phyloP scores from a whole-genome alignment of 2,797 vertebrate species.

The Sebastes dallii region DNA sequence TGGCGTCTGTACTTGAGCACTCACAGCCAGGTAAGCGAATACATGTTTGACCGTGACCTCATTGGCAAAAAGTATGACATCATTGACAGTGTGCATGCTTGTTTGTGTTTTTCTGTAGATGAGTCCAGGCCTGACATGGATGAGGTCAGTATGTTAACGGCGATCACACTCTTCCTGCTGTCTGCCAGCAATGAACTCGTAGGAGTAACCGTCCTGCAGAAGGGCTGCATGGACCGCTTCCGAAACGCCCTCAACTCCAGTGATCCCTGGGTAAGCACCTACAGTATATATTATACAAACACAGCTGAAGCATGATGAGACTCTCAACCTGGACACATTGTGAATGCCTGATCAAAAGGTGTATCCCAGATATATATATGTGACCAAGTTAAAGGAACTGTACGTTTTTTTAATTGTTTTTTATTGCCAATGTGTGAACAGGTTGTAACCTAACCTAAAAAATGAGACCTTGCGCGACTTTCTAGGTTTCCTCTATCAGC shows the following conservation, averaged over 20 bases:
- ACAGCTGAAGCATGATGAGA: neutral
- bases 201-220: conserved; percentile 92
- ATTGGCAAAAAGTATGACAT: neutral
- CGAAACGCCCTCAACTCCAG: conserved; percentile 90
- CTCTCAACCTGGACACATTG: neutral
- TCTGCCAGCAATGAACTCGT: conserved; percentile 92
- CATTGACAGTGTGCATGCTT: neutral
- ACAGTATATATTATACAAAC: neutral
- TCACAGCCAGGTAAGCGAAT: conserved; percentile 88
- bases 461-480: no score
- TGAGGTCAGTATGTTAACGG: conserved; percentile 94
- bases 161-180: conserved; percentile 93
- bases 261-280: conserved; percentile 88
- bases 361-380: neutral
- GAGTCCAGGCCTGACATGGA: conserved; percentile 87
- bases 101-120: conserved; percentile 77
- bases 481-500: no score
- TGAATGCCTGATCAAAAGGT: neutral
- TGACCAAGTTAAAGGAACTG: neutral
- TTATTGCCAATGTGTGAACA: no score
- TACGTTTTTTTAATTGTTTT: no score
- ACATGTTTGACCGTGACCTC: neutral
- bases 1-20: conserved; percentile 94
- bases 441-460: no score
- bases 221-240: conserved; percentile 93